Percentiles rank a stretch among this genome's conserved stretches.
Evolutionary conservation across 2,797 vertebrate species (phyloP).

Genomic region (Smutsia temminckii): DNA sequence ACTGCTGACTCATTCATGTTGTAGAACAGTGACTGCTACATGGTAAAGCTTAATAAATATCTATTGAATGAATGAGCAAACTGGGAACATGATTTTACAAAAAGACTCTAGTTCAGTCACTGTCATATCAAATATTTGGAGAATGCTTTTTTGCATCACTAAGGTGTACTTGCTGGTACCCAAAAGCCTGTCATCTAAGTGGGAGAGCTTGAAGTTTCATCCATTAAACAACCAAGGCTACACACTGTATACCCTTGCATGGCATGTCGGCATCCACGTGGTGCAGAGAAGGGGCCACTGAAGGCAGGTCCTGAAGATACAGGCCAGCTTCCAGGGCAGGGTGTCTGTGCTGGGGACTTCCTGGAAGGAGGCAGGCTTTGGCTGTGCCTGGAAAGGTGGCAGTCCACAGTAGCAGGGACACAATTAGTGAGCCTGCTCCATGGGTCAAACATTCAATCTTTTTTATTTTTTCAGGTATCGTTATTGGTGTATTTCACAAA

Average conservation of each 20-base stretch:
- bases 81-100: neutral
- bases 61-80: neutral
- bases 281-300: neutral
- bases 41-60: neutral
- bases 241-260: too few relatives aligned
- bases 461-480: neutral
- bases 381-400: neutral
- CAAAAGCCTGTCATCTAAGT: neutral
- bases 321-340: neutral
- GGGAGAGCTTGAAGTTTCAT: neutral
- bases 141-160: neutral
- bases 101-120: neutral
- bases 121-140: neutral
- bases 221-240: neutral
- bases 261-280: fast-evolving
- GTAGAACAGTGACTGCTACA: neutral
- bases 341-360: neutral
- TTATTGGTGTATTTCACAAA: neutral
- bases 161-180: neutral
- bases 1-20: neutral
- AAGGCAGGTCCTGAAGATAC: neutral
- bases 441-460: neutral
- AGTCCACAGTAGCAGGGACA: neutral
- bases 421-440: neutral
- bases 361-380: neutral